Percentiles rank a stretch among this genome's conserved stretches.
phyloP scores from a whole-genome alignment of 2,888 invertebrate genomes.

The Argynnis bischoffii region DNA sequence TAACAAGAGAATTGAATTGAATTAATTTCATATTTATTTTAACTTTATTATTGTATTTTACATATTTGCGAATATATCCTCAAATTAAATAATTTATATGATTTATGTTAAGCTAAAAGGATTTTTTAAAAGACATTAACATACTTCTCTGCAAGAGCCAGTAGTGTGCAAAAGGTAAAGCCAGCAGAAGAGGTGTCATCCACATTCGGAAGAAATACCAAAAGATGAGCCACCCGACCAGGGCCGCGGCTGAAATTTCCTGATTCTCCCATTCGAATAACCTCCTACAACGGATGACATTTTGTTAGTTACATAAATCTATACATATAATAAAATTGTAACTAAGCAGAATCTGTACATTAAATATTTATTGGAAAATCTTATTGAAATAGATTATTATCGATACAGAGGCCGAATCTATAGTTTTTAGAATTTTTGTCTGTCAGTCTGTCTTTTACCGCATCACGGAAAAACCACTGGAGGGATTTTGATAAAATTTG shows the following conservation, averaged over 20 bases:
- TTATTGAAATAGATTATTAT: too few species aligned
- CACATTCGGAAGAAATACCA: constrained; percentile 72
- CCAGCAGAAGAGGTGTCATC: constrained; percentile 67
- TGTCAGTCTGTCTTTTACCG: too few species aligned
- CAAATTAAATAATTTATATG: not conserved
- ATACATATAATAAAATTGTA: too few species aligned
- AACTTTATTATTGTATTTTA: not conserved
- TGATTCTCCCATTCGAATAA: constrained; percentile 74
- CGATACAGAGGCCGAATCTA: too few species aligned
- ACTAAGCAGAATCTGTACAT: too few species aligned
- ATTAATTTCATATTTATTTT: too few species aligned
- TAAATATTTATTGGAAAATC: too few species aligned
- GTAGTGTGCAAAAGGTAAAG: constrained; percentile 63
- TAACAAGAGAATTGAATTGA: too few species aligned
- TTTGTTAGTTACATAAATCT: too few species aligned
- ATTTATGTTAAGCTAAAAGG: not conserved
- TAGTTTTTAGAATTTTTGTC: too few species aligned
- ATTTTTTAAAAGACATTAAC: constrained; percentile 39
- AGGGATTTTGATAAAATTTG: too few species aligned
- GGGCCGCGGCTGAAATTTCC: constrained; percentile 61
- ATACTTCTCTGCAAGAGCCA: constrained; percentile 59
- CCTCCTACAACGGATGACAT: constrained; percentile 46
- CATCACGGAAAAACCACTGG: too few species aligned
- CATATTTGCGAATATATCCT: not conserved
- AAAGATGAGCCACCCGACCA: constrained; percentile 65